phyloP scores from a whole-genome alignment of 1,140 invertebrate species.

The Luehdorfia chinensis region DNA sequence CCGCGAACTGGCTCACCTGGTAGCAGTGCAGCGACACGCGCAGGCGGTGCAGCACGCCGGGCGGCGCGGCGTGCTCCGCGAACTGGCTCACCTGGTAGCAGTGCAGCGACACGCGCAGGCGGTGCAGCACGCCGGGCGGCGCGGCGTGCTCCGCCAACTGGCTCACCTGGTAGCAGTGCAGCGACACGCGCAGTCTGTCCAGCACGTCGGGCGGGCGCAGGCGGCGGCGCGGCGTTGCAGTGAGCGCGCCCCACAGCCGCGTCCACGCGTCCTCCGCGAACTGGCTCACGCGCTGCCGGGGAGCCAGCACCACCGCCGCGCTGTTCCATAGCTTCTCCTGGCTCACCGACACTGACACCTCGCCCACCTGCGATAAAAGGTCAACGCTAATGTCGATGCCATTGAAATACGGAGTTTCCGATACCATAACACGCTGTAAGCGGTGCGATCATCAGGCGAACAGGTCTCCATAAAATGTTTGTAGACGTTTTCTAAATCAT shows the following conservation, averaged over 20 bases:
- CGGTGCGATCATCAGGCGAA: too few species aligned
- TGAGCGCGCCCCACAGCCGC: conserved; percentile 85
- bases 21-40: too few species aligned
- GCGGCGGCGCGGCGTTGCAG: conserved; percentile 75
- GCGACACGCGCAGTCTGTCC: conserved; percentile 85
- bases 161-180: conserved; percentile 86
- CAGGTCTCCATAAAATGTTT: too few species aligned
- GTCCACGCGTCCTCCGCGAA: conserved; percentile 90
- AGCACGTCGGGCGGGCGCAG: conserved; percentile 84
- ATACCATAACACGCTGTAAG: too few species aligned
- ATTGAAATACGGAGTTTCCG: background rate
- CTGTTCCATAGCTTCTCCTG: conserved; percentile 88
- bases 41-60: too few species aligned
- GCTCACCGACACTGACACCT: conserved; percentile 72
- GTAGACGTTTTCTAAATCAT: too few species aligned
- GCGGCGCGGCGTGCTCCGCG: too few species aligned
- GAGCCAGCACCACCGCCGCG: conserved; percentile 88
- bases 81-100: too few species aligned
- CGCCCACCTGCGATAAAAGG: conserved; percentile 41
- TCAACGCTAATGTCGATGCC: background rate
- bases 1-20: too few species aligned
- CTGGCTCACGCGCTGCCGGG: conserved; percentile 86
- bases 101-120: too few species aligned
- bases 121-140: too few species aligned
- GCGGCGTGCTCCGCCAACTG: too few species aligned